Conservation (phyloP, 2,888 invertebrate genomes). For the Thera britannica region DNA sequence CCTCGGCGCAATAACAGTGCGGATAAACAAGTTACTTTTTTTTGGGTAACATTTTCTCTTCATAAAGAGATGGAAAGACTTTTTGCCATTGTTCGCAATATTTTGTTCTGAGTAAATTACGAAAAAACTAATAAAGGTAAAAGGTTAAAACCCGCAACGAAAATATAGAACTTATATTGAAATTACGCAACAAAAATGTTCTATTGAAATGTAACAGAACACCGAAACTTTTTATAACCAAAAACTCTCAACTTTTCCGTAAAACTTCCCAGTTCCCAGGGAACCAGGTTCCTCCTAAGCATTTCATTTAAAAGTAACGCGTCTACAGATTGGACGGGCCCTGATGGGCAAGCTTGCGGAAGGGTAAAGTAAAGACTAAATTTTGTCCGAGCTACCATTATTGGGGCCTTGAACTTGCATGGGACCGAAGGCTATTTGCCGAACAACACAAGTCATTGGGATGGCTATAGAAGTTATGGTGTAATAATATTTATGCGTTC, state of each 20-base stretch:
- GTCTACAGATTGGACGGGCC: conserved; percentile 62
- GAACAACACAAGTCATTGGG: conserved; percentile 44
- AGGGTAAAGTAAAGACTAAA: conserved; percentile 66
- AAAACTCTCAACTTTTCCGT: conserved; percentile 2
- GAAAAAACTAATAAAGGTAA: not conserved
- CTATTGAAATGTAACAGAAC: too few relatives aligned
- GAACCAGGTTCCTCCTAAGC: conserved; percentile 47
- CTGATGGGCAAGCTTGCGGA: conserved; percentile 39
- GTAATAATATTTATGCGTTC: conserved; percentile 7
- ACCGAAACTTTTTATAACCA: not conserved
- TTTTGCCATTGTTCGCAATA: conserved; percentile 1
- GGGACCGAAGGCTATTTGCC: conserved; percentile 55
- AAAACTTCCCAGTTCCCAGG: conserved; percentile 4
- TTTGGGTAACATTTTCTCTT: conserved; percentile 25
- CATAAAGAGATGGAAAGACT: conserved; percentile 4
- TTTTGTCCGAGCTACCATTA: conserved; percentile 64
- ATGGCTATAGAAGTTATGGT: conserved; percentile 44
- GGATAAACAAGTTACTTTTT: conserved; percentile 59
- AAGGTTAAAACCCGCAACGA: too few relatives aligned
- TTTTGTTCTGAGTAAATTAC: not conserved
- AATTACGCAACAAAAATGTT: too few relatives aligned
- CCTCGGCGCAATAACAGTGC: conserved; percentile 65
- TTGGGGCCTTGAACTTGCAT: conserved; percentile 62
- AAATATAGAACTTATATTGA: too few relatives aligned
- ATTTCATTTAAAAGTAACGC: conserved; percentile 67